Evolutionary conservation across 92 coral and sea anemone species (phyloP).

Genomic region (Palythoa grandiflora): DNA sequence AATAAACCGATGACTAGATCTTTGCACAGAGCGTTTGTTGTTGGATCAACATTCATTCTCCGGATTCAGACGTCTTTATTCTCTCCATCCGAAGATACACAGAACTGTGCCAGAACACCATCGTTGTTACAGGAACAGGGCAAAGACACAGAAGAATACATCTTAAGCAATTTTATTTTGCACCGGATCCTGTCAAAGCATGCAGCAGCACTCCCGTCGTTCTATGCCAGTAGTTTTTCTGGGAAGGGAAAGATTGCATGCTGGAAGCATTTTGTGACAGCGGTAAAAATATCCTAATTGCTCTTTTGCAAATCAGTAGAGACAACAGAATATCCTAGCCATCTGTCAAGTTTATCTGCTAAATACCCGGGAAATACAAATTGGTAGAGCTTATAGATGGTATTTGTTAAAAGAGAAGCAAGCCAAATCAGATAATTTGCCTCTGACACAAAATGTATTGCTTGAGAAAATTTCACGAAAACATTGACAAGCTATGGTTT

Average conservation of each 20-base stretch:
- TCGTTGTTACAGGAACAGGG: conserved; percentile 48
- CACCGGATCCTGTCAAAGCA: conserved; percentile 41
- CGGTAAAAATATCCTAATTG: background rate
- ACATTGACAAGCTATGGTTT: background rate
- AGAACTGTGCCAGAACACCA: conserved; percentile 29
- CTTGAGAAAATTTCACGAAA: background rate
- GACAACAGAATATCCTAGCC: background rate
- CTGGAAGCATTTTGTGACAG: conserved; percentile 5
- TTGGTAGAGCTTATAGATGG: conserved; percentile 12
- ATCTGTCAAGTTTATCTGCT: background rate
- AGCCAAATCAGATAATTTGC: conserved; percentile 27
- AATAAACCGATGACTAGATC: too few relatives aligned
- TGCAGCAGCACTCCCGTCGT: conserved; percentile 57
- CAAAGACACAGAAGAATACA: conserved; percentile 36
- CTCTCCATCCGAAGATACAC: conserved; percentile 38
- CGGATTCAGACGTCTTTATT: conserved; percentile 29
- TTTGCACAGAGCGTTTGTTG: too few relatives aligned
- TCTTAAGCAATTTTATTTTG: conserved; percentile 16
- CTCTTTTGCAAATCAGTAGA: background rate
- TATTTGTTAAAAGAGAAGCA: conserved; percentile 19
- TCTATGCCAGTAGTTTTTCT: conserved; percentile 46
- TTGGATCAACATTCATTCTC: background rate
- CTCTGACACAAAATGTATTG: background rate
- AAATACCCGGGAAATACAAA: background rate
- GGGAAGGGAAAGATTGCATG: conserved; percentile 12